phyloP scores from a whole-genome alignment of 2,113 vertebrate species.

The Crotalus viridis region DNA sequence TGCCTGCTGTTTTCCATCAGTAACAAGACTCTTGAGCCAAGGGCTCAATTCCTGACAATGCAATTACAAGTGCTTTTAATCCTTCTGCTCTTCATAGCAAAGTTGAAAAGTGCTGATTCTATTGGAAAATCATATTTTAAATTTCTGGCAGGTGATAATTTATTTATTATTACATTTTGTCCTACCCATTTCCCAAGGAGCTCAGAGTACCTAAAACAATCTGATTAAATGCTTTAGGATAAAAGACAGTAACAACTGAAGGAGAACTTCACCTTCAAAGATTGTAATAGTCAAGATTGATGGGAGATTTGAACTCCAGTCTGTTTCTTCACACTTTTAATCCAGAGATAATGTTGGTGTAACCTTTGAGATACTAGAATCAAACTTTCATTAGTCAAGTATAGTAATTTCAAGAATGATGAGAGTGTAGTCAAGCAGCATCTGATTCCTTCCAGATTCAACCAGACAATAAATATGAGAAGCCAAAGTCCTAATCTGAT shows the following conservation, averaged over 20 bases:
- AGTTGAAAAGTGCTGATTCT: constrained; percentile 28
- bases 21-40: constrained; percentile 17
- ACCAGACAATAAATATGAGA: neutral
- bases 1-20: constrained; percentile 14
- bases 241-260: neutral
- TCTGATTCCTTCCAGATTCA: neutral
- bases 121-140: constrained; percentile 54
- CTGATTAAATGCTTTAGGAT: neutral
- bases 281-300: neutral
- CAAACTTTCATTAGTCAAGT: neutral
- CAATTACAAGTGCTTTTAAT: constrained; percentile 31
- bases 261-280: neutral
- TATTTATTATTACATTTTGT: constrained; percentile 42
- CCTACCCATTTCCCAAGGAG: neutral
- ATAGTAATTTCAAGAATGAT: neutral
- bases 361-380: neutral
- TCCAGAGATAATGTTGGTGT: neutral
- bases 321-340: neutral
- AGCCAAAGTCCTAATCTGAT: neutral
- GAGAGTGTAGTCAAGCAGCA: neutral
- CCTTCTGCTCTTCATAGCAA: constrained; percentile 20
- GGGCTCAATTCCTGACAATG: constrained; percentile 21
- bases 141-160: constrained; percentile 51
- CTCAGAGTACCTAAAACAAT: neutral
- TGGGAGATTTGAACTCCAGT: neutral